Conservation (phyloP, 2,888 invertebrate species). For the Eristalinus aeneus region DNA sequence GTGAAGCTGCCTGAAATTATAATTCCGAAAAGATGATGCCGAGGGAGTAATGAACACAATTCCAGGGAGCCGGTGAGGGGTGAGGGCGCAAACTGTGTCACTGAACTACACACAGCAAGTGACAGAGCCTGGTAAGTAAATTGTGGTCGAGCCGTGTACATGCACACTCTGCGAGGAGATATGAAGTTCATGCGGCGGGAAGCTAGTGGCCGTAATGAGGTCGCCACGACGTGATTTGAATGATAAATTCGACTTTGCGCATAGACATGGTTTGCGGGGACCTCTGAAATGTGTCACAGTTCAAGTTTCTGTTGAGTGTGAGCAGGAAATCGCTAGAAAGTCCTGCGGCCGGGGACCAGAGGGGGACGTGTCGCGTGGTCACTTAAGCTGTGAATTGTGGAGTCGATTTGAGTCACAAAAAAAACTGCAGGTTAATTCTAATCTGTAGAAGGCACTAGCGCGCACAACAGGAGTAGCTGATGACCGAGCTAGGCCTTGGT, state of each 20-base stretch:
- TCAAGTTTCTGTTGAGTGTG: conserved; percentile 60
- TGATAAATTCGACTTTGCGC: conserved; percentile 48
- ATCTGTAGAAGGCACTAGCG: background rate
- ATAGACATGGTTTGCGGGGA: conserved; percentile 39
- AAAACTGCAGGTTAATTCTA: too few species aligned
- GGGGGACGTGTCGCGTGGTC: background rate
- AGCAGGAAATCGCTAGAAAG: conserved; percentile 54
- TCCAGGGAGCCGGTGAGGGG: background rate
- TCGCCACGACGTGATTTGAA: conserved; percentile 64
- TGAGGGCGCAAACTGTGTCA: background rate
- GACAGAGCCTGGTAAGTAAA: conserved; percentile 34
- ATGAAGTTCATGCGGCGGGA: background rate
- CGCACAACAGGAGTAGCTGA: too few species aligned
- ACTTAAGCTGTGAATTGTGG: background rate
- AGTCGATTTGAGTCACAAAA: background rate
- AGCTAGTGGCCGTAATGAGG: conserved; percentile 46
- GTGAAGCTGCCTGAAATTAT: conserved; percentile 65
- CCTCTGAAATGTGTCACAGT: conserved; percentile 59
- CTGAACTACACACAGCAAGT: conserved; percentile 1
- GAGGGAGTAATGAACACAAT: conserved; percentile 64
- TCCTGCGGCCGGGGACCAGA: background rate
- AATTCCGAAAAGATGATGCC: conserved; percentile 66
- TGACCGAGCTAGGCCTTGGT: too few species aligned
- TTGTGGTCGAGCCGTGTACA: conserved; percentile 46
- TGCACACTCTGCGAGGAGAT: conserved; percentile 27